These are phyloP conservation scores for Drosophila nigricruria DNA, from an alignment of 2,888 invertebrate genomes.

Conservation along the genomic window DNA sequence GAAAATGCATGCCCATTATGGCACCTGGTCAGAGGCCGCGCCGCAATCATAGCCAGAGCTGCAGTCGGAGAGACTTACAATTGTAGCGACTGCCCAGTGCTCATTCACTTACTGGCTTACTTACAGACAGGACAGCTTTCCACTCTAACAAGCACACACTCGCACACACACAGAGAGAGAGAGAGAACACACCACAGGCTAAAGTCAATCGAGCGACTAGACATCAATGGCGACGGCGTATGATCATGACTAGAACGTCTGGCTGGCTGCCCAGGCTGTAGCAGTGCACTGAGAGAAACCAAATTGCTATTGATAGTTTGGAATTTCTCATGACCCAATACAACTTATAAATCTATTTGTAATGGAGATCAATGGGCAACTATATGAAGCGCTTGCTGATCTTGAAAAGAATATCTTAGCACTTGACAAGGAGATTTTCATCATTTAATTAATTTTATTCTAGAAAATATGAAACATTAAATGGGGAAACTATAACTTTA, in stretches of 20 bases:
- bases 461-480: too few relatives aligned
- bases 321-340: background rate
- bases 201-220: conserved; percentile 49
- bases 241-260: conserved; percentile 28
- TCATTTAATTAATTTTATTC: too few relatives aligned
- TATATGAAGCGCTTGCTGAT: too few relatives aligned
- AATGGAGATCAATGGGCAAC: too few relatives aligned
- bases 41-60: background rate
- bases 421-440: too few relatives aligned
- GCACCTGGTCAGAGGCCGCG: conserved; percentile 66
- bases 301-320: background rate
- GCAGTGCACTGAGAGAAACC: conserved; percentile 4
- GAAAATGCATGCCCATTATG: conserved; percentile 76
- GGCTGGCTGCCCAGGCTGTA: conserved; percentile 13
- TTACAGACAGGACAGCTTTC: conserved; percentile 53
- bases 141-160: conserved; percentile 72
- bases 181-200: conserved; percentile 15
- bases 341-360: too few relatives aligned
- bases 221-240: conserved; percentile 68
- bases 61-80: background rate
- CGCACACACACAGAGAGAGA: conserved; percentile 18
- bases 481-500: too few relatives aligned
- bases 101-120: conserved; percentile 79
- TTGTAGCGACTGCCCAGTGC: conserved; percentile 22
- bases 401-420: too few relatives aligned